Conservation (phyloP, 2,888 invertebrate genomes). For the Tetanocera ferruginea region DNA sequence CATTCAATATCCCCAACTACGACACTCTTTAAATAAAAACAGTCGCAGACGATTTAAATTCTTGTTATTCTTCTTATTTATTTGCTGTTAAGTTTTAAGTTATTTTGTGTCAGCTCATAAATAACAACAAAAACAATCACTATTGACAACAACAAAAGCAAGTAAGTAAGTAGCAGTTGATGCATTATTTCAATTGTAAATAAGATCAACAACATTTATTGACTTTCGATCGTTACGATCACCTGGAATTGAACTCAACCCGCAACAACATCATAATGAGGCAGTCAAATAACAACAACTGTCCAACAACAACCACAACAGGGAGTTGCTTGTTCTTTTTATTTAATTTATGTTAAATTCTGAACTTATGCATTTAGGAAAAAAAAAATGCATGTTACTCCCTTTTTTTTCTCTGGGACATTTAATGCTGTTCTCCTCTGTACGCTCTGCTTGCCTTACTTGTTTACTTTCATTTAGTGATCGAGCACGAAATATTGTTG, state of each 20-base stretch:
- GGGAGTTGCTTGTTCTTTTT: no score
- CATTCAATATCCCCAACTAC: no score
- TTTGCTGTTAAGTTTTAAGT: no score
- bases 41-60: no score
- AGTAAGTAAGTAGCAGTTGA: conserved; percentile 34
- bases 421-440: conserved; percentile 3
- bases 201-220: conserved; percentile 40
- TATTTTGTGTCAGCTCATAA: conserved; percentile 23
- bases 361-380: no score
- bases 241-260: conserved; percentile 42
- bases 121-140: background rate
- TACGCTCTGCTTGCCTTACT: conserved; percentile 7
- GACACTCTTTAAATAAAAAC: no score
- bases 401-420: background rate
- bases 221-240: conserved; percentile 48
- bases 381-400: no score
- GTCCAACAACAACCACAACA: conserved; percentile 13
- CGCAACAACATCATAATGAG: conserved; percentile 50
- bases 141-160: conserved; percentile 14
- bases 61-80: no score
- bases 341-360: no score
- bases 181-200: conserved; percentile 46
- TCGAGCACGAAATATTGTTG: conserved; percentile 42
- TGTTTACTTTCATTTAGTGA: conserved; percentile 63
- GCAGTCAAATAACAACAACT: conserved; percentile 19